phyloP scores from a whole-genome alignment of 2,888 invertebrate species.

The Scaptomyza tumidula region DNA sequence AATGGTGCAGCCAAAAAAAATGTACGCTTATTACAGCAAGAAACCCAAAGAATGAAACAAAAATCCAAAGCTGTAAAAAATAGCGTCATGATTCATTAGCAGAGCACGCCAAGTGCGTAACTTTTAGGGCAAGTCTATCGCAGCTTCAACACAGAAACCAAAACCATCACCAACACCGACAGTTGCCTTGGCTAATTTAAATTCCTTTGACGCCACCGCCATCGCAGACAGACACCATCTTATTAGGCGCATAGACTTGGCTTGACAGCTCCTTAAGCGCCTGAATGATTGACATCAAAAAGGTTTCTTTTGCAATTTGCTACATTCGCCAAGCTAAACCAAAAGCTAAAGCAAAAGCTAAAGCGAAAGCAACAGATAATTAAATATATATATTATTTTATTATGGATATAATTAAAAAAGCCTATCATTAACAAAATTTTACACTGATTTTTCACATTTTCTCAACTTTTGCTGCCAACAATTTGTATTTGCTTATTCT shows the following conservation, averaged over 20 bases:
- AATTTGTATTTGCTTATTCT: constrained; percentile 31
- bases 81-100: constrained; percentile 78
- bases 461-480: constrained; percentile 22
- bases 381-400: constrained; percentile 47
- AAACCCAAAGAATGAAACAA: constrained; percentile 37
- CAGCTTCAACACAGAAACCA: constrained; percentile 10
- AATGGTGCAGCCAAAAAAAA: constrained; percentile 70
- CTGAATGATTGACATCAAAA: constrained; percentile 81
- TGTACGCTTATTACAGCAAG: constrained; percentile 75
- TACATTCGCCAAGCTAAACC: constrained; percentile 31
- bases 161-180: constrained; percentile 27
- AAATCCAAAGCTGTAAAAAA: constrained; percentile 55
- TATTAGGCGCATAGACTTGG: constrained; percentile 70
- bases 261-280: constrained; percentile 78
- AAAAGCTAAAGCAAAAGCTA: constrained; percentile 23
- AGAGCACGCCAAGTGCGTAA: constrained; percentile 61
- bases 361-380: constrained; percentile 42
- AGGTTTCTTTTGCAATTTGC: constrained; percentile 55
- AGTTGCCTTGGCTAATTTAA: constrained; percentile 72
- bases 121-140: constrained; percentile 61
- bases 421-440: constrained; percentile 63
- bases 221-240: constrained; percentile 39
- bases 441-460: constrained; percentile 44
- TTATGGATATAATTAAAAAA: constrained; percentile 65
- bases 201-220: constrained; percentile 69